Percentiles rank a stretch among this genome's conserved stretches.
Conservation (phyloP, 2,113 vertebrate genomes). For the Erythrocercus mccallii region DNA sequence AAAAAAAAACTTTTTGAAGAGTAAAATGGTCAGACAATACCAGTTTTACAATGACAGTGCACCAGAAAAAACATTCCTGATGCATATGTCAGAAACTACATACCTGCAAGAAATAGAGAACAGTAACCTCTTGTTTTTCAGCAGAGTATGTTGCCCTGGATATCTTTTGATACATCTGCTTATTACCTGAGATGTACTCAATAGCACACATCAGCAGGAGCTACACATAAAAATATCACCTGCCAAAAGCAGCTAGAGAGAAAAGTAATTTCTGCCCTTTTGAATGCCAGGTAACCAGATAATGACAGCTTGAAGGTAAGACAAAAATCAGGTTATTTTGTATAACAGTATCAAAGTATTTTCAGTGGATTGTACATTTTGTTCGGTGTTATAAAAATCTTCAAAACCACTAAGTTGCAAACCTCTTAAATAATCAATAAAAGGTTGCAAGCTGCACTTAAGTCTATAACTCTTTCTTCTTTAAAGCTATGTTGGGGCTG, state of each 20-base stretch:
- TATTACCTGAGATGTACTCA: constrained; percentile 28
- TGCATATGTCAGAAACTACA: not conserved
- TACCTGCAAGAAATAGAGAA: not conserved
- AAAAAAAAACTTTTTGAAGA: not conserved
- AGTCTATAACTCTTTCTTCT: not conserved
- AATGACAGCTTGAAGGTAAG: not conserved
- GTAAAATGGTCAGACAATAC: not conserved
- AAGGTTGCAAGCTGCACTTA: not conserved
- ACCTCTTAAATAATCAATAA: not conserved
- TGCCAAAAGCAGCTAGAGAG: constrained; percentile 11
- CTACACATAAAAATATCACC: not conserved
- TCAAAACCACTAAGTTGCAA: not conserved
- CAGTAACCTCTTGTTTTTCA: constrained; percentile 23
- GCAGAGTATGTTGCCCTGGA: constrained; percentile 13
- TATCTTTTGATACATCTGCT: constrained; percentile 17
- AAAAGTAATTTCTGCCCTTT: not conserved
- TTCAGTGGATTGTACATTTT: not conserved
- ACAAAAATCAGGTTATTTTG: not conserved
- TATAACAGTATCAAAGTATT: not conserved
- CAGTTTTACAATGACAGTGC: not conserved
- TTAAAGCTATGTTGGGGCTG: not conserved
- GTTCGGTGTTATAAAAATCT: not conserved
- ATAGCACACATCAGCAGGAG: constrained; percentile 20
- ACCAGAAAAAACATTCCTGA: not conserved
- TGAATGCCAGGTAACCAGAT: not conserved